Conservation (phyloP, 2,888 invertebrate species). For the Rhimphoctona megacephalus region DNA sequence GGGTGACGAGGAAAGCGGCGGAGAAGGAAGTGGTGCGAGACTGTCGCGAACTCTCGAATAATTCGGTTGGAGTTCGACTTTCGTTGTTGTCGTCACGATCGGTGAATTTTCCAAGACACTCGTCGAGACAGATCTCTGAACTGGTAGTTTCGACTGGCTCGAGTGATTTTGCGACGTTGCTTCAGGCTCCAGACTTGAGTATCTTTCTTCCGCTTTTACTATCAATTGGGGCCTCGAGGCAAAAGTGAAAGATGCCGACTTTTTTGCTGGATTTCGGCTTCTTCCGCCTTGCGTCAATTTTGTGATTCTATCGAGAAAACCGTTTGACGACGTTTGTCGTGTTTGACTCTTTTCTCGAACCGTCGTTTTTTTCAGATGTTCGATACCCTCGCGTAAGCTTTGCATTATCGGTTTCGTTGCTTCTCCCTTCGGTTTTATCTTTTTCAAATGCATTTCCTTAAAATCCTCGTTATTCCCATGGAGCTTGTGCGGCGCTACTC, state of each 20-base stretch:
- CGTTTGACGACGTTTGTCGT: slow-evolving; percentile 75
- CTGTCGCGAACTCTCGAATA: slow-evolving; percentile 82
- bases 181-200: slow-evolving; percentile 82
- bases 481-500: slow-evolving; percentile 82
- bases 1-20: slow-evolving; percentile 70
- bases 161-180: slow-evolving; percentile 76
- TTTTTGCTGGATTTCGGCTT: slow-evolving; percentile 82
- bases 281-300: slow-evolving; percentile 81
- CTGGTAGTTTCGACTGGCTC: slow-evolving; percentile 77
- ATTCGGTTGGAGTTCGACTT: slow-evolving; percentile 81
- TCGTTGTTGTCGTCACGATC: slow-evolving; percentile 8
- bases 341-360: slow-evolving; percentile 77
- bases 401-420: slow-evolving; percentile 81
- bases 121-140: slow-evolving; percentile 82
- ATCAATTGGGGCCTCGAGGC: slow-evolving; percentile 82
- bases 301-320: slow-evolving; percentile 81
- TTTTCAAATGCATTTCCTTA: slow-evolving; percentile 82
- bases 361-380: slow-evolving; percentile 80
- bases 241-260: slow-evolving; percentile 85
- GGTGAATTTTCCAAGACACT: slow-evolving; percentile 81
- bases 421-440: slow-evolving; percentile 82
- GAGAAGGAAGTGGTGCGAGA: slow-evolving; percentile 78
- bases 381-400: slow-evolving; percentile 81
- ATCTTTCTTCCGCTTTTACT: slow-evolving; percentile 81
- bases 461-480: slow-evolving; percentile 77